Evolutionary conservation across 2,888 invertebrate species (phyloP).

Genomic region (Melinaea menophilus): DNA sequence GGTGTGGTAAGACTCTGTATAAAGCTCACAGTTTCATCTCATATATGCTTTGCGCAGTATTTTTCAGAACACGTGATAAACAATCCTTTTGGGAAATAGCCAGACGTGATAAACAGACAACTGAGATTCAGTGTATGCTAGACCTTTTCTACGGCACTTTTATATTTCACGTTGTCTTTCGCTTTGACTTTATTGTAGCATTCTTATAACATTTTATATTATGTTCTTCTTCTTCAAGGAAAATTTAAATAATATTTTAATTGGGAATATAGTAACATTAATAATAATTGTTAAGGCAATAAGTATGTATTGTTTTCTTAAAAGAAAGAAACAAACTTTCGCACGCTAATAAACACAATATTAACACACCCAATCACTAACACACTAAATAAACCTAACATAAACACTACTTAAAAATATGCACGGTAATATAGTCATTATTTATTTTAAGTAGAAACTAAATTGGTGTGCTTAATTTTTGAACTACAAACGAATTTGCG

Average conservation of each 20-base stretch:
- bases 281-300: too few species aligned
- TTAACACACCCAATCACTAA: conserved; percentile 15
- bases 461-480: conserved; percentile 18
- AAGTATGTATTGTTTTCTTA: too few species aligned
- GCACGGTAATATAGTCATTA: conserved; percentile 11
- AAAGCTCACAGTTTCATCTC: conserved; percentile 15
- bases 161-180: conserved; percentile 11
- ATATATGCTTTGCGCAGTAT: conserved; percentile 20
- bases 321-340: neutral
- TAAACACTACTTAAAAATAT: conserved; percentile 3
- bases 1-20: conserved; percentile 1
- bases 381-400: conserved; percentile 12
- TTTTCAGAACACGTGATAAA: conserved; percentile 22
- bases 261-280: too few species aligned
- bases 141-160: conserved; percentile 15
- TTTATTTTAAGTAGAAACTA: conserved; percentile 10
- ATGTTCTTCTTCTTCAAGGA: too few species aligned
- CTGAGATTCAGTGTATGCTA: conserved; percentile 18
- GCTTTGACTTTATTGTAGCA: conserved; percentile 2
- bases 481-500: conserved; percentile 16
- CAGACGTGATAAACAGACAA: conserved; percentile 20
- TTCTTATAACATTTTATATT: neutral
- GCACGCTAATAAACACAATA: conserved; percentile 10
- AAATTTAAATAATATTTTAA: too few species aligned
- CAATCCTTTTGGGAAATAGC: conserved; percentile 26